Base-by-base conservation (phyloP, 2,113 vertebrate species). In the Nycticryphes semicollaris region DNA sequence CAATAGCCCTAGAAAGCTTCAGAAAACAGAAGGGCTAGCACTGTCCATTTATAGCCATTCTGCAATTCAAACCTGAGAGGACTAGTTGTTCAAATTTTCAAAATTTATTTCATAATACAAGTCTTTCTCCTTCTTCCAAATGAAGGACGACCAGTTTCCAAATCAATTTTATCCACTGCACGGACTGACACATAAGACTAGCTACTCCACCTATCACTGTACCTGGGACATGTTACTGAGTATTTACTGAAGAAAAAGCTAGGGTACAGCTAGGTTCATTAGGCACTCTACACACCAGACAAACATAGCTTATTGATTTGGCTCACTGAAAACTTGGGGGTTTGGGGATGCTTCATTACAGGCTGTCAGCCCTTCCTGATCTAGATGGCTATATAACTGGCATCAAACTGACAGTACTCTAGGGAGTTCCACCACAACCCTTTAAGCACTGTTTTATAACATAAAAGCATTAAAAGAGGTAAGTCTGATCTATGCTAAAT, bases 241-340 rank as follows among this genome's bases (percentile, higher is more conserved):
- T 22, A 67, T 14, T 27, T 0, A 45, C n/a, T 23, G 48, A 86
- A 72, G 39, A 47, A 85, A 85, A 10, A 85, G 60, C 6, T 4
- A 41, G 37, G 14, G 14, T 37, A 30, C 62, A 79, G 48, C 53
- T 5, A 21, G 25, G 25, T 39, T 14, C 68, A 24, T 21, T 21
- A 17, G 0, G 1, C 0, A 4, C 43, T 25, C 9, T 41, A 31
- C 12, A 64, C 0, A 1, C 20, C 22, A 67, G 14, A 48, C 31
- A 74, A 84, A 47, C 16, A 30, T 1, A 63, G 30, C 8, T 47
- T 51, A 41, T 10, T 47, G 41, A 50, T 50, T 35, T 25, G 5
- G 13, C 11, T 18, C 33, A 47, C 39, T 64, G 35, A 72, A 77
- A 67, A 35, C 48, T 3, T 67, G 33, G 30, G 7, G 7, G 14